Evolutionary conservation across 2,797 vertebrate genomes (phyloP).

Genomic region (Scolopax bukidnonensis): DNA sequence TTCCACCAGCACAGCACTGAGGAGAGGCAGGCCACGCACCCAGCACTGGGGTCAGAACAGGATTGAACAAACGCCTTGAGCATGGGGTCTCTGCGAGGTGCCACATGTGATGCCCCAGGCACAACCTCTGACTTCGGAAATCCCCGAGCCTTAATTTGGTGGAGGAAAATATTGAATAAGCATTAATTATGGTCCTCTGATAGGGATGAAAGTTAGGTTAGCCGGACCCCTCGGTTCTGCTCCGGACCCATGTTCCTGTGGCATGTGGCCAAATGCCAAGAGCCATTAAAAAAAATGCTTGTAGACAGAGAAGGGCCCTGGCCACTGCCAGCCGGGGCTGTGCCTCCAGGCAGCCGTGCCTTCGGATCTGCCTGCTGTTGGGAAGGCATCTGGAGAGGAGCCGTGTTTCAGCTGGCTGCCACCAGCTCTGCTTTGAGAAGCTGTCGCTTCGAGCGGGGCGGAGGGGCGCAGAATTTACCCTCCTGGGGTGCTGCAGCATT

Average conservation of each 20-base stretch:
- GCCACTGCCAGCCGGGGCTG: neutral
- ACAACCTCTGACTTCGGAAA: neutral
- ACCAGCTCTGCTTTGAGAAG: neutral
- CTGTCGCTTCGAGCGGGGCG: rapidly evolving
- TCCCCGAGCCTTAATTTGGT: neutral
- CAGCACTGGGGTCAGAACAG: neutral
- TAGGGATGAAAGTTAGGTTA: neutral
- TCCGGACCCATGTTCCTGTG: neutral
- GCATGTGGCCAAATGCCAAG: neutral
- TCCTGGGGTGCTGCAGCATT: neutral
- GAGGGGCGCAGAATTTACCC: neutral
- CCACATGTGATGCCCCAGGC: rapidly evolving
- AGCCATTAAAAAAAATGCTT: neutral
- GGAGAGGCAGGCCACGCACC: rapidly evolving
- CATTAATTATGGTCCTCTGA: neutral
- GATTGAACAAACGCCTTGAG: rapidly evolving
- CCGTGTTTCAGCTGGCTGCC: neutral
- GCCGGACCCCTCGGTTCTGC: neutral
- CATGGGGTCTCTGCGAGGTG: rapidly evolving
- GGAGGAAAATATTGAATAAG: neutral
- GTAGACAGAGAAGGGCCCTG: neutral
- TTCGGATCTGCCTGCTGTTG: neutral
- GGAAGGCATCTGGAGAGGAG: neutral
- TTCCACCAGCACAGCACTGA: neutral
- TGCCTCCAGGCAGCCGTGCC: neutral